Conservation (phyloP, 2,888 invertebrate genomes). For the Hemithea aestivaria region DNA sequence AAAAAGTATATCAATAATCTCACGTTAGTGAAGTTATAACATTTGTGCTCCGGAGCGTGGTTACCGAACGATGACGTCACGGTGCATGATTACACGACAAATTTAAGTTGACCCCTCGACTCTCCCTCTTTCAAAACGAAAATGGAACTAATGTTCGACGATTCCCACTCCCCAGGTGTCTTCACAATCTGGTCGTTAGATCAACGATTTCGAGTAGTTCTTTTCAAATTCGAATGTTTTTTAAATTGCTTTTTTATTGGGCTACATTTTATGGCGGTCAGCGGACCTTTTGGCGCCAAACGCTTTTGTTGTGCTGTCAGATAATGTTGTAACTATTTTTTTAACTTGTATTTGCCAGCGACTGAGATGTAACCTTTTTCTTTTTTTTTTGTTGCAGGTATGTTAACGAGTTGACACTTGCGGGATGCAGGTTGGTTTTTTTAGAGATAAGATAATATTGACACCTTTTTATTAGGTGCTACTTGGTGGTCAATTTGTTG, state of each 20-base stretch:
- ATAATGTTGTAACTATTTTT: constrained; percentile 28
- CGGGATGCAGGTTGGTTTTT: constrained; percentile 21
- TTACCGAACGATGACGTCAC: constrained; percentile 73
- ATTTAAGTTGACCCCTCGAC: constrained; percentile 31
- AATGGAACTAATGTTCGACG: constrained; percentile 26
- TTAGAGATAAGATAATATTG: not conserved
- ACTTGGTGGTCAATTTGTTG: too few species aligned
- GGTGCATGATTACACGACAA: constrained; percentile 48
- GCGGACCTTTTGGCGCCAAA: constrained; percentile 64
- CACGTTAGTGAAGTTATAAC: constrained; percentile 34
- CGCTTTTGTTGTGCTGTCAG: constrained; percentile 26
- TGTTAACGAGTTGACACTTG: constrained; percentile 27
- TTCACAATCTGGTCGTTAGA: constrained; percentile 34
- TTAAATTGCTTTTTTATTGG: constrained; percentile 76
- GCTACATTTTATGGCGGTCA: constrained; percentile 64
- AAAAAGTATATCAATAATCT: constrained; percentile 27
- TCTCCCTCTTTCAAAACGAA: constrained; percentile 31
- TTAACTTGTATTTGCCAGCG: too few species aligned
- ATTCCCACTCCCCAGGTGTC: constrained; percentile 20
- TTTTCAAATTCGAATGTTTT: constrained; percentile 67
- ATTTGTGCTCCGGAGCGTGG: constrained; percentile 61
- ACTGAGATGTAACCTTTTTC: too few species aligned
- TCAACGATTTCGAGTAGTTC: constrained; percentile 42
- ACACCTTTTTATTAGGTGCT: not conserved
- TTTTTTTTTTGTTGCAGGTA: constrained; percentile 30